These are phyloP conservation scores for Tribolium castaneum DNA, from an alignment of 1,140 invertebrate genomes.

Conservation along the genomic window DNA sequence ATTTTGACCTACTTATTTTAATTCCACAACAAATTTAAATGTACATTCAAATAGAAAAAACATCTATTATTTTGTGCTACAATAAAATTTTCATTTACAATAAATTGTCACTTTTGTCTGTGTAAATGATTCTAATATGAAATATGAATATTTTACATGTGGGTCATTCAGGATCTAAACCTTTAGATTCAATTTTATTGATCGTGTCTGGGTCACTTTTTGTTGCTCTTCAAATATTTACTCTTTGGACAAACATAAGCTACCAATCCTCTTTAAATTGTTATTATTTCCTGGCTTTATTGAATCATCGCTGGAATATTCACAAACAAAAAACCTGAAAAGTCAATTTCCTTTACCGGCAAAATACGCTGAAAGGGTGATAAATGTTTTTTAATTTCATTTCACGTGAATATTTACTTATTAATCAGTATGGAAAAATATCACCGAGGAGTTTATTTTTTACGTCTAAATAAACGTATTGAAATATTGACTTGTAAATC, in stretches of 20 bases:
- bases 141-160: conserved; percentile 2
- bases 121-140: background rate
- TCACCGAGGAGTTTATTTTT: no score
- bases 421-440: no score
- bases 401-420: no score
- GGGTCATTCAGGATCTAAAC: background rate
- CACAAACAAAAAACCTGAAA: conserved; percentile 7
- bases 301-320: background rate
- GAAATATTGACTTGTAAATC: no score
- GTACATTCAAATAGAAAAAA: background rate
- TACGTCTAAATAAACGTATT: no score
- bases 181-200: conserved; percentile 12
- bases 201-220: conserved; percentile 8
- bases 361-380: background rate
- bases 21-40: no score
- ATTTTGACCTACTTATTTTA: no score
- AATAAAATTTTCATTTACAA: background rate
- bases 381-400: background rate
- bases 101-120: background rate
- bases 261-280: background rate
- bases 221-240: conserved; percentile 1
- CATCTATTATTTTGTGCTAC: background rate
- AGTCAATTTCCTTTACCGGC: background rate
- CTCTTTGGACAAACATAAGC: background rate
- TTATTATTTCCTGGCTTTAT: background rate